Percentiles rank a stretch among this genome's conserved stretches.
Conservation (phyloP, 2,888 invertebrate species). For the Bugulina stolonifera region DNA sequence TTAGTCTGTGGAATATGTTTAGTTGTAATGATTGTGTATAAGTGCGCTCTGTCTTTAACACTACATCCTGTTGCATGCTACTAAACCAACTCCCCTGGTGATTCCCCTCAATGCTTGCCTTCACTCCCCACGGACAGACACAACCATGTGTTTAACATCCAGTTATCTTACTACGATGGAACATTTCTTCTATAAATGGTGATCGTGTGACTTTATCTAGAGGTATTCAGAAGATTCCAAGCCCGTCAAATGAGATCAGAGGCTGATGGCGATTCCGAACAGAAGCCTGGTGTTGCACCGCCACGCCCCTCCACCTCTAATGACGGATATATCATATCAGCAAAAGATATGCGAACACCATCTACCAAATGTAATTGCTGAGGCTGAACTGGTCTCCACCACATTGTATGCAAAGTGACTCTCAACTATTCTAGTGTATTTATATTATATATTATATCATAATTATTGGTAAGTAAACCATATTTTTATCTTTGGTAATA, state of each 20-base stretch:
- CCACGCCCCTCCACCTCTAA: not conserved
- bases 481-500: not conserved
- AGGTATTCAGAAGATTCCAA: slow-evolving; percentile 18
- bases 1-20: too few species aligned
- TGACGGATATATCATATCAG: slow-evolving; percentile 17
- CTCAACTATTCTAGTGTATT: too few species aligned
- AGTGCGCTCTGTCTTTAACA: not conserved
- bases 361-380: slow-evolving; percentile 5
- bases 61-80: not conserved
- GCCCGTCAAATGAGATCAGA: slow-evolving; percentile 20
- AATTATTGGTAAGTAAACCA: too few species aligned
- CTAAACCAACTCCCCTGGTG: not conserved
- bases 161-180: not conserved
- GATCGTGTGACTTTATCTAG: not conserved
- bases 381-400: not conserved
- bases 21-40: too few species aligned
- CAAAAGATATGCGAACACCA: slow-evolving; percentile 4
- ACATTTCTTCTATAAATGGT: not conserved
- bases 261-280: not conserved
- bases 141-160: not conserved
- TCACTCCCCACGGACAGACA: not conserved
- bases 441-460: too few species aligned
- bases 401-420: not conserved
- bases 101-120: not conserved
- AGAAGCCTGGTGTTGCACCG: slow-evolving; percentile 9